These are phyloP conservation scores for Belgica antarctica DNA, from an alignment of 2,888 invertebrate genomes.

Conservation along the genomic window DNA sequence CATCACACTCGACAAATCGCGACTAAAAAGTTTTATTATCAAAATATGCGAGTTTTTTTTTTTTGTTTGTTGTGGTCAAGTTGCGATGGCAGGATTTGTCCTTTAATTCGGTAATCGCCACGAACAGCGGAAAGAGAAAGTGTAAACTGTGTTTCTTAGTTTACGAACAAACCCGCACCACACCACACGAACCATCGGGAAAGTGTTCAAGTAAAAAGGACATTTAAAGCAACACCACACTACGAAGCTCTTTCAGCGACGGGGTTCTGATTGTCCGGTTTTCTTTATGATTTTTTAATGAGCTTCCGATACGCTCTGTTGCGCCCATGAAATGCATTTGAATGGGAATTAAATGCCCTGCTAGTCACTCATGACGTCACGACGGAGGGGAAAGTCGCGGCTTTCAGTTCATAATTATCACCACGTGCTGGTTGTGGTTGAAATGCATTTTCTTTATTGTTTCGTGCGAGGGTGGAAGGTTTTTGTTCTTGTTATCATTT, in stretches of 20 bases:
- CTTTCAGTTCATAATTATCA: constrained; percentile 3
- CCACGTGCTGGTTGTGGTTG: constrained; percentile 30
- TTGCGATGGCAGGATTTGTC: constrained; percentile 1
- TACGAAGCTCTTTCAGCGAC: not conserved
- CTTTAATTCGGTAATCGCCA: not conserved
- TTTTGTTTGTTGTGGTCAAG: constrained; percentile 39
- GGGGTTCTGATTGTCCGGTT: not conserved
- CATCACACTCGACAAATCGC: constrained; percentile 29
- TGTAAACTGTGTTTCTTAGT: not conserved
- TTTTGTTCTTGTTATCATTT: too few species aligned
- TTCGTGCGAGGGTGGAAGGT: too few species aligned
- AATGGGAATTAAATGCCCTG: not conserved
- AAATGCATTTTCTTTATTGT: too few species aligned
- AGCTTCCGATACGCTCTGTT: constrained; percentile 27
- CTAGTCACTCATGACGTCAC: constrained; percentile 7
- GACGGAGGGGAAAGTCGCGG: not conserved
- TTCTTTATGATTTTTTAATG: constrained; percentile 32
- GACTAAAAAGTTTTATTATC: constrained; percentile 22
- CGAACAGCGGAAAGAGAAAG: not conserved
- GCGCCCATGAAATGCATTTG: constrained; percentile 15
- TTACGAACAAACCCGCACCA: not conserved
- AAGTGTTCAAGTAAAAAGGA: constrained; percentile 25
- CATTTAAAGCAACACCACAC: constrained; percentile 30
- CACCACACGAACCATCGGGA: not conserved
- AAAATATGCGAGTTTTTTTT: not conserved